Evolutionary conservation across 2,797 vertebrate genomes (phyloP).

Genomic region (Rhynchonycteris naso): DNA sequence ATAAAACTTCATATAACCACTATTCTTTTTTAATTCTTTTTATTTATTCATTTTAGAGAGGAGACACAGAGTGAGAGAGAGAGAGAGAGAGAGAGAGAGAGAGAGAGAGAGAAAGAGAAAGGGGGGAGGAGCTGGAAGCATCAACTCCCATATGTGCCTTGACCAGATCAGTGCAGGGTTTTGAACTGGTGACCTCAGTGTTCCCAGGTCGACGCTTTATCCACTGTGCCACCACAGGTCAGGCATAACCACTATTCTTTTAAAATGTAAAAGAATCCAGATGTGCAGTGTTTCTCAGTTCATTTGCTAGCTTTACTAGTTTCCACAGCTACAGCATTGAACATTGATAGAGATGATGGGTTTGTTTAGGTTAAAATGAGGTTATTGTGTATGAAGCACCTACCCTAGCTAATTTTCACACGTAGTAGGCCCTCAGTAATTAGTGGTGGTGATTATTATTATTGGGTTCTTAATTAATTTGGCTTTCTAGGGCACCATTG

Average conservation of each 20-base stretch:
- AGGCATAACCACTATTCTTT: neutral
- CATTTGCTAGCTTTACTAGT: neutral
- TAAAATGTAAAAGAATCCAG: slow-evolving; percentile 38
- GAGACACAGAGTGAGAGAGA: no score
- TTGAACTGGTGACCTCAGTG: no score
- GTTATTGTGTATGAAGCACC: neutral
- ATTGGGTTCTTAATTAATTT: slow-evolving; percentile 37
- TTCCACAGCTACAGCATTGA: neutral
- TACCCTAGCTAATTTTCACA: neutral
- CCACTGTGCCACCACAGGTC: no score
- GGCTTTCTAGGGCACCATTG: neutral
- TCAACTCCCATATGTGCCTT: no score
- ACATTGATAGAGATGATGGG: neutral
- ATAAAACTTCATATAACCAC: neutral
- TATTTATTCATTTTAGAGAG: no score
- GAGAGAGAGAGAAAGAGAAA: no score
- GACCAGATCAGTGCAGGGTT: no score
- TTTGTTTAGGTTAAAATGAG: slow-evolving; percentile 47
- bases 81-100: no score
- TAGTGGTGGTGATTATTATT: neutral
- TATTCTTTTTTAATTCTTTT: slow-evolving; percentile 49
- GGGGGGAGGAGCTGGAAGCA: no score
- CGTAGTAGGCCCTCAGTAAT: neutral
- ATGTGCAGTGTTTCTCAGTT: neutral
- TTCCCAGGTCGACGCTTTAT: no score